Base-by-base conservation (phyloP, 2,888 invertebrate genomes). In the Byasa hedistus region DNA sequence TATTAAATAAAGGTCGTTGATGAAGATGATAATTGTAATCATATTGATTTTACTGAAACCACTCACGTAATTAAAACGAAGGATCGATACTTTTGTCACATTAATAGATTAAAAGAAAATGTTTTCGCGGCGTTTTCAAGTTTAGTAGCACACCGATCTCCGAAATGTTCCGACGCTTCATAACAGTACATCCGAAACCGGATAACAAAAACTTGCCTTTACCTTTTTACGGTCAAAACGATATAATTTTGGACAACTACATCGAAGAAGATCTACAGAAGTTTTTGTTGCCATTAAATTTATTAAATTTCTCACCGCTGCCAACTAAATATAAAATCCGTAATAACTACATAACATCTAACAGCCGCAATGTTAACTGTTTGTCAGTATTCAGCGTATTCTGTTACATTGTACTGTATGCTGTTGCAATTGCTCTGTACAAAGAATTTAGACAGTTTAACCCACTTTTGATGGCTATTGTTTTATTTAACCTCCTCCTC, bases 231-330 rank as follows among this genome's bases (percentile, higher is more conserved):
- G 32, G 1, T 61, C 39, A 23, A 57, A 60, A 59, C 17, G 59
- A 65, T 48, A 36, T 44, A 27, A 24, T 59, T n/a, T 51, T 65
- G n/a, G 32, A 61, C 15, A 65, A 65, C 51, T 60, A 51, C 22
- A 21, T 65, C 4, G 60, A 57, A 51, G 7, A 15, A 2, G 51
- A 61, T 15, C 32, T 65, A 12, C 60, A 61, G n/a, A 65, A 51
- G 3, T 61, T 65, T n/a, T 32, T 65, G 5, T 19, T 22, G 44
- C 60, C 65, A 15, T 56, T 65, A 32, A 65, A 65, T 51, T 7
- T 65, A n/a, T 15, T 22, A 1, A 32, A 61, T 15, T 56, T 23
- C 19, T 15, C 56, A 3, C 32, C n/a, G 3, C 60, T 48, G 27
- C 48, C 56, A 22, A 55, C 56, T 8, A 65, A 65, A 51, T 65